Percentiles rank a stretch among this genome's conserved stretches.
Evolutionary conservation across 2,797 vertebrate genomes (phyloP).

Genomic region (Sebastolobus alascanus): DNA sequence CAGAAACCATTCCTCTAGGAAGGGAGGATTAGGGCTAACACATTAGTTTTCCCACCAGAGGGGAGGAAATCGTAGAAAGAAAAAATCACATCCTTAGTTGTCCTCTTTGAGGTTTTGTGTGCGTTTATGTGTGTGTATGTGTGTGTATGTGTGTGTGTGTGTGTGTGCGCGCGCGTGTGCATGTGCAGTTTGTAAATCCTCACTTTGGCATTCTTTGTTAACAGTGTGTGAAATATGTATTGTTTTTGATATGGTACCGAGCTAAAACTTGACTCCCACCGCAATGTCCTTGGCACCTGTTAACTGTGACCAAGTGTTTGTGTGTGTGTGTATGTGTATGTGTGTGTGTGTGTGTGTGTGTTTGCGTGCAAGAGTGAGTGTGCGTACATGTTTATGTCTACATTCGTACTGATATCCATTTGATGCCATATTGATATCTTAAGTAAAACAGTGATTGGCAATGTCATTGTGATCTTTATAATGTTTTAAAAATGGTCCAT

Average conservation of each 20-base stretch:
- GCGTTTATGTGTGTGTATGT: conserved; percentile 8
- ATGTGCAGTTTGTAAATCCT: conserved; percentile 75
- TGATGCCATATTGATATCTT: conserved; percentile 86
- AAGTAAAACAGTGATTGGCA: conserved; percentile 78
- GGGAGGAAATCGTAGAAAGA: conserved; percentile 58
- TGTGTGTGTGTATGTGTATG: conserved; percentile 12
- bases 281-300: conserved; percentile 82
- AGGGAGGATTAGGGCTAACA: conserved; percentile 80
- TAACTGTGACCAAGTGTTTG: conserved; percentile 83
- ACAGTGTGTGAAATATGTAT: conserved; percentile 79
- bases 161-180: background rate
- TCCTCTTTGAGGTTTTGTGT: conserved; percentile 59
- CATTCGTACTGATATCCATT: conserved; percentile 80
- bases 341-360: conserved; percentile 21
- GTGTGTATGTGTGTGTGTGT: conserved; percentile 6
- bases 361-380: conserved; percentile 19
- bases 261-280: conserved; percentile 86
- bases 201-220: conserved; percentile 77
- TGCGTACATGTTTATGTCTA: conserved; percentile 64
- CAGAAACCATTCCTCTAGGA: conserved; percentile 68
- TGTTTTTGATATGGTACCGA: conserved; percentile 84
- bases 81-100: conserved; percentile 70
- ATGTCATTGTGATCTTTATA: conserved; percentile 82
- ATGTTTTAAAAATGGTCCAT: conserved; percentile 82
- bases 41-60: conserved; percentile 65